Conservation (phyloP, 1,140 invertebrate genomes). For the Cotesia glomerata region DNA sequence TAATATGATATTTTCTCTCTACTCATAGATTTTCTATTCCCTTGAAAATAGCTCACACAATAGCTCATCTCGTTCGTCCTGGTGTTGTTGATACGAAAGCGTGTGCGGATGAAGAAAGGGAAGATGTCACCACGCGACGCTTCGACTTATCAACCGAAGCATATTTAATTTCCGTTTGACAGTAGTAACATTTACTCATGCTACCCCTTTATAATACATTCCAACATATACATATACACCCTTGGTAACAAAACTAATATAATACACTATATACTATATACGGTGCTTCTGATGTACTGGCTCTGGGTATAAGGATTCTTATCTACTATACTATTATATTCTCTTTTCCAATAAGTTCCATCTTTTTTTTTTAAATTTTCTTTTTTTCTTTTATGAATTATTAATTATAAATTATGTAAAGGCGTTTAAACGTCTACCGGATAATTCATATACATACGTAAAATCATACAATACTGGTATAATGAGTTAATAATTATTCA, state of each 20-base stretch:
- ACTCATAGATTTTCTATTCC: slow-evolving; percentile 40
- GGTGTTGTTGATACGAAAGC: slow-evolving; percentile 49
- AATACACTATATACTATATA: background rate
- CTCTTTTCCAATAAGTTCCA: slow-evolving; percentile 60
- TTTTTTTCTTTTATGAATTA: too few species aligned
- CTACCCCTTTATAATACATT: background rate
- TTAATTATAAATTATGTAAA: too few species aligned
- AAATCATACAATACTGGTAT: too few species aligned
- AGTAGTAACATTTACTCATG: slow-evolving; percentile 32
- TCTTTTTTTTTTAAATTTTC: background rate
- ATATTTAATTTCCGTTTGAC: slow-evolving; percentile 65
- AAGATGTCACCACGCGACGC: slow-evolving; percentile 30
- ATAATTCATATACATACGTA: too few species aligned
- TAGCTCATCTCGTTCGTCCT: slow-evolving; percentile 57
- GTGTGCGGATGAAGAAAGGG: slow-evolving; percentile 1
- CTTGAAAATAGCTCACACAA: slow-evolving; percentile 60
- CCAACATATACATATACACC: background rate
- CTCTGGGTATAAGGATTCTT: slow-evolving; percentile 39
- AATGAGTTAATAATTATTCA: too few species aligned
- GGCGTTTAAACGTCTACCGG: too few species aligned
- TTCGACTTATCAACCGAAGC: slow-evolving; percentile 62
- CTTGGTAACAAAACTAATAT: background rate
- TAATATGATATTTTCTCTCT: background rate
- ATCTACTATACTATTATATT: slow-evolving; percentile 51
- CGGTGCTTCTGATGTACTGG: background rate